These are phyloP conservation scores for Heliconius ismenius DNA, from an alignment of 2,888 invertebrate genomes.

Conservation along the genomic window DNA sequence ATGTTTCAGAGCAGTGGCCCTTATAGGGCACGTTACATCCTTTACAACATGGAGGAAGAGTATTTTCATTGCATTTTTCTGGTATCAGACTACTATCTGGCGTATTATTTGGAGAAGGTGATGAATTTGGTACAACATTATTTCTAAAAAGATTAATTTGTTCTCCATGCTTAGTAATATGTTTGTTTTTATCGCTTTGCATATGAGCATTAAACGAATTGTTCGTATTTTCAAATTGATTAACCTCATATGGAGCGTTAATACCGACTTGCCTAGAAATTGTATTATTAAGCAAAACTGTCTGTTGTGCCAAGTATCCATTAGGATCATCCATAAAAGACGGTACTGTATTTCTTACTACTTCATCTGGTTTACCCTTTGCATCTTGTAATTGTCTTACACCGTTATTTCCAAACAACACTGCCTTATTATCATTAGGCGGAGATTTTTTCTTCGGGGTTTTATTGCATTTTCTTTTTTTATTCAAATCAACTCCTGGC, in stretches of 20 bases:
- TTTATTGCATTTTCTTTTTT: constrained; percentile 83
- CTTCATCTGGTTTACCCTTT: constrained; percentile 73
- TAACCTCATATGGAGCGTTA: constrained; percentile 62
- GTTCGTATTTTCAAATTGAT: constrained; percentile 61
- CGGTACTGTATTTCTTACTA: constrained; percentile 82
- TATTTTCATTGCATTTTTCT: constrained; percentile 63
- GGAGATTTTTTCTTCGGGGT: constrained; percentile 76
- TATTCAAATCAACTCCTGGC: constrained; percentile 65
- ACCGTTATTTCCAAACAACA: constrained; percentile 63
- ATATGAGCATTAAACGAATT: constrained; percentile 56
- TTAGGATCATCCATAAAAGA: constrained; percentile 96
- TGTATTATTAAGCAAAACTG: constrained; percentile 91
- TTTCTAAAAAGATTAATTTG: constrained; percentile 60
- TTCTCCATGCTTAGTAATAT: constrained; percentile 57
- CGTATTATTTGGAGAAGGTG: constrained; percentile 71
- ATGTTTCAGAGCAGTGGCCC: constrained; percentile 66
- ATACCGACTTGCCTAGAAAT: constrained; percentile 86
- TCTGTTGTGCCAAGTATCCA: constrained; percentile 95
- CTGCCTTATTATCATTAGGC: constrained; percentile 61
- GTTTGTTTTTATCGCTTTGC: constrained; percentile 62
- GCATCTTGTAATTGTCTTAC: constrained; percentile 64
- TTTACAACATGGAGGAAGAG: constrained; percentile 75
- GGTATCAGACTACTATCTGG: constrained; percentile 76
- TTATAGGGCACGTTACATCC: constrained; percentile 76
- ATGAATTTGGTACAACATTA: constrained; percentile 65